These are phyloP conservation scores for Micropoecilia bifurca DNA, from an alignment of 2,797 vertebrate genomes.

Conservation along the genomic window DNA sequence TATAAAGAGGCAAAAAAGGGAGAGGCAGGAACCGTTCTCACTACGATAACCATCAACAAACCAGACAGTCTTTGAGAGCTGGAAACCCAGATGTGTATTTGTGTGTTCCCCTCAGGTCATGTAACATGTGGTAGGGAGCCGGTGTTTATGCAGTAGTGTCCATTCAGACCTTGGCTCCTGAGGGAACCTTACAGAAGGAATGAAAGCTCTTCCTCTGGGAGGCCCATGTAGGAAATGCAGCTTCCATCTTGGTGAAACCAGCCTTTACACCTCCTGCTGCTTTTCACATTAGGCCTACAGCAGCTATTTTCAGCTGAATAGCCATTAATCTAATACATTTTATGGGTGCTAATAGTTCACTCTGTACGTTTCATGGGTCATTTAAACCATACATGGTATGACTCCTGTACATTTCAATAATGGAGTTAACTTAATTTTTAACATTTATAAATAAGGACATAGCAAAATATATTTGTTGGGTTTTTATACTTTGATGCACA, in stretches of 20 bases:
- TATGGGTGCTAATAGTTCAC: conserved; percentile 33
- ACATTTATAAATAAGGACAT: not conserved
- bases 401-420: conserved; percentile 23
- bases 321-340: conserved; percentile 54
- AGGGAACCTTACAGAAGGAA: conserved; percentile 71
- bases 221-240: conserved; percentile 67
- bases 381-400: not conserved
- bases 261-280: conserved; percentile 66
- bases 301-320: conserved; percentile 46
- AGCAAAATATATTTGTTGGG: not conserved
- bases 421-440: conserved; percentile 9
- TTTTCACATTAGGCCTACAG: conserved; percentile 67
- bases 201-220: conserved; percentile 75
- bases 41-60: conserved; percentile 71
- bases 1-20: conserved; percentile 13
- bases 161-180: conserved; percentile 57
- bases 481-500: not conserved
- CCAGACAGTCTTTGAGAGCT: conserved; percentile 54
- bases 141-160: conserved; percentile 62
- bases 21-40: conserved; percentile 54
- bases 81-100: conserved; percentile 70
- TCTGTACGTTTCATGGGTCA: conserved; percentile 33
- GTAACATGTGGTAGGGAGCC: conserved; percentile 69
- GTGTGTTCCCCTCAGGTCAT: conserved; percentile 58
- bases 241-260: conserved; percentile 63